phyloP scores from a whole-genome alignment of 2,113 vertebrate genomes.

The Ariopsis seemanni region DNA sequence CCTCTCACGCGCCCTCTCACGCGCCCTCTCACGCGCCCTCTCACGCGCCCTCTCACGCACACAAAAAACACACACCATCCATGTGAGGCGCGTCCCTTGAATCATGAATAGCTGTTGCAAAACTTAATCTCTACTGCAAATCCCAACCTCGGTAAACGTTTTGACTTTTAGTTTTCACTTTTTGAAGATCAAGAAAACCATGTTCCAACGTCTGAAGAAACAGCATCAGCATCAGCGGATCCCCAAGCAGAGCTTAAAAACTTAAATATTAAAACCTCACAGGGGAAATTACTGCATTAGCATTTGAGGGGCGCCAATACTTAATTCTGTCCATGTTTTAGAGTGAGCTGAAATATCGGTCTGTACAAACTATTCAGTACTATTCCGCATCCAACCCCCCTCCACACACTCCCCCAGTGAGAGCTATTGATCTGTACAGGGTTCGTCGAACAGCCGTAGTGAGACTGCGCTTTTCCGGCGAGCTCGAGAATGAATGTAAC shows the following conservation, averaged over 20 bases:
- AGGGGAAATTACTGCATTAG: background rate
- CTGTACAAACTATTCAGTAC: background rate
- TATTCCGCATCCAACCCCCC: background rate
- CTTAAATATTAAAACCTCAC: background rate
- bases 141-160: background rate
- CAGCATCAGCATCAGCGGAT: background rate
- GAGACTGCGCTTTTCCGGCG: constrained; percentile 21
- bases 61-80: background rate
- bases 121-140: background rate
- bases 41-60: background rate
- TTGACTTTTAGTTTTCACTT: background rate
- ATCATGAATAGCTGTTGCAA: background rate
- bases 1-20: constrained; percentile 3
- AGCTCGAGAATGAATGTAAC: background rate
- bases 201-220: background rate
- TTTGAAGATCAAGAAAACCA: background rate
- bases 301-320: background rate
- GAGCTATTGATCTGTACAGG: constrained; percentile 24
- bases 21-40: background rate
- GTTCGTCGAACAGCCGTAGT: constrained; percentile 9
- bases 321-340: background rate
- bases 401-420: background rate
- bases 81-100: background rate
- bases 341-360: background rate
- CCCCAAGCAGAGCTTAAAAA: background rate